Percentiles rank a stretch among this genome's conserved stretches.
Conservation (phyloP, 2,888 invertebrate genomes). For the Drosophila austrosaltans region DNA sequence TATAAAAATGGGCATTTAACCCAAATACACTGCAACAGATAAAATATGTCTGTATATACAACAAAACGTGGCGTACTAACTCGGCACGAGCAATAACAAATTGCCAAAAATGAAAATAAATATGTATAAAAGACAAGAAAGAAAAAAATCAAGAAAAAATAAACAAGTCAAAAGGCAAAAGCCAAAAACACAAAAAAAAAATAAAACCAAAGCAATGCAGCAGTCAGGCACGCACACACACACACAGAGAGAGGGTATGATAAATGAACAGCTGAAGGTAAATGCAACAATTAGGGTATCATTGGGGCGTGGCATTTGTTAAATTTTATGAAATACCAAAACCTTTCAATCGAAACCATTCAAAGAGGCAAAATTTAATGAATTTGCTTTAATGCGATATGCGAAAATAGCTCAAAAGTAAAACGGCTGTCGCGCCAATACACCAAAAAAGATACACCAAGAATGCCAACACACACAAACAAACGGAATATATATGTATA, state of each 20-base stretch:
- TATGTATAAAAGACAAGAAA: conserved; percentile 36
- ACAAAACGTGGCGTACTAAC: conserved; percentile 60
- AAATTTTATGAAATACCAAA: conserved; percentile 58
- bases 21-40: conserved; percentile 62
- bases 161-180: conserved; percentile 33
- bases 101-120: conserved; percentile 49
- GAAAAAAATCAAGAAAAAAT: conserved; percentile 32
- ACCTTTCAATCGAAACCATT: conserved; percentile 71
- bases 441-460: conserved; percentile 41
- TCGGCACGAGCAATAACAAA: conserved; percentile 54
- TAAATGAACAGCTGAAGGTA: conserved; percentile 64
- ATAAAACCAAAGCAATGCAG: conserved; percentile 11
- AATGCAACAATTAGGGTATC: conserved; percentile 51
- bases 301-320: conserved; percentile 35
- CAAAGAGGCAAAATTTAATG: conserved; percentile 61
- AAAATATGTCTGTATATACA: neutral
- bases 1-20: conserved; percentile 66
- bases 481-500: conserved; percentile 61
- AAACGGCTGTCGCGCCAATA: conserved; percentile 74
- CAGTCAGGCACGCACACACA: conserved; percentile 23
- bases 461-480: conserved; percentile 43
- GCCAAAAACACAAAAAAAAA: conserved; percentile 32
- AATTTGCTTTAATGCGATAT: conserved; percentile 57
- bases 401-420: conserved; percentile 76
- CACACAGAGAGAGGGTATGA: neutral